Percentiles rank a stretch among this genome's conserved stretches.
Conservation (phyloP, 1,140 invertebrate species). For the Trichoplusia ni region DNA sequence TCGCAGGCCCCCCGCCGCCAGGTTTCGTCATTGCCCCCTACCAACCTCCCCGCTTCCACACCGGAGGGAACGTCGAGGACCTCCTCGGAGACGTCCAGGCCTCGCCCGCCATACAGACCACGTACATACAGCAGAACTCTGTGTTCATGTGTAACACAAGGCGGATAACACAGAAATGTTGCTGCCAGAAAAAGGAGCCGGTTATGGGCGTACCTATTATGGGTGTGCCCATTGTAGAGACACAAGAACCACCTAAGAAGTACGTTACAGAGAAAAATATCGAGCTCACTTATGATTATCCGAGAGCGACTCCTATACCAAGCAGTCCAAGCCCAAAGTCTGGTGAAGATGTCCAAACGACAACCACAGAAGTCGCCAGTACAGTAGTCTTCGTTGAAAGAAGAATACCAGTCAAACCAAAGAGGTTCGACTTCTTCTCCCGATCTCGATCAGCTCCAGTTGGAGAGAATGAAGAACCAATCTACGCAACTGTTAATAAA, state of each 20-base stretch:
- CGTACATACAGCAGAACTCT: constrained; percentile 73
- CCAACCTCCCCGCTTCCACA: constrained; percentile 68
- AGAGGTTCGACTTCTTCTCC: constrained; percentile 76
- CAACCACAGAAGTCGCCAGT: constrained; percentile 79
- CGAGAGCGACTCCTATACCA: constrained; percentile 65
- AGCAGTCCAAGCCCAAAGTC: constrained; percentile 60
- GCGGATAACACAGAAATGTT: constrained; percentile 73
- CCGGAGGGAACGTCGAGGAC: constrained; percentile 77
- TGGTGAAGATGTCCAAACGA: constrained; percentile 61
- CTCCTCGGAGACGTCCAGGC: constrained; percentile 73
- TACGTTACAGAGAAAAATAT: constrained; percentile 81
- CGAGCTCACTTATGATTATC: constrained; percentile 79
- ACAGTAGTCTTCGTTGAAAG: constrained; percentile 79
- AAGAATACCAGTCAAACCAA: constrained; percentile 70
- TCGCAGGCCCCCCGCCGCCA: constrained; percentile 62
- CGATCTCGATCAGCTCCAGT: constrained; percentile 79
- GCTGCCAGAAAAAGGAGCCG: constrained; percentile 63
- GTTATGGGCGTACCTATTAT: constrained; percentile 12
- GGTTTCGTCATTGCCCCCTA: constrained; percentile 70
- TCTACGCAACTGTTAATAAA: constrained; percentile 80
- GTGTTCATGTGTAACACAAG: constrained; percentile 79
- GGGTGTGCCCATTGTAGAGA: constrained; percentile 37
- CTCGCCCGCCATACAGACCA: constrained; percentile 64
- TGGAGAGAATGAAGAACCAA: constrained; percentile 75
- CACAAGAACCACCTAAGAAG: constrained; percentile 58